Base-by-base conservation (phyloP, 2,113 vertebrate species). In the Sylvia atricapilla region DNA sequence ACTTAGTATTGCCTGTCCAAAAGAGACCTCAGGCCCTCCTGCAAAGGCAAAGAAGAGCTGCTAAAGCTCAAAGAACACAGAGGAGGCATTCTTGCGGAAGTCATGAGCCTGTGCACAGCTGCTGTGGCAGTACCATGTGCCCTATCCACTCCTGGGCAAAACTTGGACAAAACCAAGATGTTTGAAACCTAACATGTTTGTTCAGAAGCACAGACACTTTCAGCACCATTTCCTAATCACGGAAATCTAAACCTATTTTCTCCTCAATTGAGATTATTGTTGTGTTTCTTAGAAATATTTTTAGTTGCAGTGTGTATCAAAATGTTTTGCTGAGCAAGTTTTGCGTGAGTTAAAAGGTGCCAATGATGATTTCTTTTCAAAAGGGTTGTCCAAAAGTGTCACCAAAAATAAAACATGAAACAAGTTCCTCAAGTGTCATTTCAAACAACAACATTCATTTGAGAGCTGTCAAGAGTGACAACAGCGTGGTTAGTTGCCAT, bases 341-440 rank as follows among this genome's bases (percentile, higher is more conserved):
- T 53, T 72, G 64, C 64, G 64, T 84, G 77, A 93, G 64, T 77
- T 93, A 72, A 60, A 94, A 96, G 95, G 92, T 95, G 92, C 95
- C 90, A 94, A 73, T 24, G 80, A 88, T 3, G 6, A 82, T 90
- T 83, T 88, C 78, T 74, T 93, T 96, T 76, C 84, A 92, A 94
- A 96, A 89, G 60, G 37, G 33, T 78, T 84, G 56, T 90, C 76
- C 68, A 91, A 78, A 95, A 97, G 87, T 77, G 90, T 63, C 72
- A 84, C 96, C 75, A 91, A 97, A 97, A 95, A 95, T 96, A 94
- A 88, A 95, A 64, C 83, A 88, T 89, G 80, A 83, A 89, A 87
- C 15, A 23, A 93, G 50, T 85, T 93, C 73, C 82, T 93, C 90
- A 75, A 97, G 69, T 84, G 56, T 87, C 76, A 31, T 94, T 92